Evolutionary conservation across 2,888 invertebrate species (phyloP), one percentile per base, ranked within the genome.

Genomic region (Lepidonotus clava): DNA sequence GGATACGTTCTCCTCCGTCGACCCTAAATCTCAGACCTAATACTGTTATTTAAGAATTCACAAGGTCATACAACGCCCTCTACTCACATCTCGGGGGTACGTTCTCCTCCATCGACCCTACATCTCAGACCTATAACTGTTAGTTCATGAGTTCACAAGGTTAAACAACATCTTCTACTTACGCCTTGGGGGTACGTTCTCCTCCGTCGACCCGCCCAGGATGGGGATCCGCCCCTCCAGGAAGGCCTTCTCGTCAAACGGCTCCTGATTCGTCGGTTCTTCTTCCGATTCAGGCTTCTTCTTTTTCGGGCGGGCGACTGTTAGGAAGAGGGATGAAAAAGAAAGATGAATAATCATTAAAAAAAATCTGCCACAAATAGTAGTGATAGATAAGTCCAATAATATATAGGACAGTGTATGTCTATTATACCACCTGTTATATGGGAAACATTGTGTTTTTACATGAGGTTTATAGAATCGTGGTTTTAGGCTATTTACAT

Each of bases 191-290:
- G 71, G 71, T 1, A 38, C 38, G 18, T 14, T 38, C 36, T 34
- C 36, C 18, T 87, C 83, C 36, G 56, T 51, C 21, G 84, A 21
- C 8, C 84, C 83, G 34, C 88, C 85, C 32, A 88, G 76, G 18
- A 88, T 88, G 53, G 80, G 83, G 14, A 88, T 67, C 36, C 61
- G 85, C 24, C 88, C 88, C 4, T 87, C 56, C 86, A 88, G 66
- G 61, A 87, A 88, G 18, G 87, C 87, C 11, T 34, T 46, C 53
- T 88, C 88, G 46, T 88, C 71, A 84, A 84, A 87, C 32, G 71
- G 87, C 21, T 83, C 86, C 77, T 24, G 87, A 76, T 56, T 34
- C n/a, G 36, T 85, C 67, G 18, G 84, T 40, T 40, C 87, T 61
- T 34, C 77, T 87, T 84, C 85, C 53, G 24, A 86, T 46, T 46